phyloP scores from a whole-genome alignment of 2,888 invertebrate species.

The Drosophila peninsularis region DNA sequence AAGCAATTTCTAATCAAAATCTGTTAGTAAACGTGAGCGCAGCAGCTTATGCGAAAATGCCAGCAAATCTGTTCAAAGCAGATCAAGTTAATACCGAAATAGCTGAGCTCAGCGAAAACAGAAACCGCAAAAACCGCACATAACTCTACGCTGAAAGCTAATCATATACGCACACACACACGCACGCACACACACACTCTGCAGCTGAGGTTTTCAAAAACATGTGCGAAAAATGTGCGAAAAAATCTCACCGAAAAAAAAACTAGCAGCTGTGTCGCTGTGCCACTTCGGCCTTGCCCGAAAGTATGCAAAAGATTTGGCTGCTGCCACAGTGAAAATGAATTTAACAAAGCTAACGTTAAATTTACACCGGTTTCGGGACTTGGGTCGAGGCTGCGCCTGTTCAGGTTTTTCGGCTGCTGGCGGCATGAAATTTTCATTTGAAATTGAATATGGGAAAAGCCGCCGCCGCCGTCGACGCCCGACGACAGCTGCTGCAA shows the following conservation, averaged over 20 bases:
- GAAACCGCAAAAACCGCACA: slow-evolving; percentile 59
- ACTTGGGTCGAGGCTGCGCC: not conserved
- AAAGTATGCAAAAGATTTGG: slow-evolving; percentile 63
- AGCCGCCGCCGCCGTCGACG: slow-evolving; percentile 35
- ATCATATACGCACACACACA: slow-evolving; percentile 26
- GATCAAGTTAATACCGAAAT: slow-evolving; percentile 68
- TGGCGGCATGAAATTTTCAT: slow-evolving; percentile 72
- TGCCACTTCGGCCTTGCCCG: slow-evolving; percentile 11
- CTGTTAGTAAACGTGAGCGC: slow-evolving; percentile 35
- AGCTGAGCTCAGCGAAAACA: slow-evolving; percentile 53
- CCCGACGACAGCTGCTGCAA: slow-evolving; percentile 73
- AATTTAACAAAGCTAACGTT: slow-evolving; percentile 55
- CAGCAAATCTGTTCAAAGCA: slow-evolving; percentile 56
- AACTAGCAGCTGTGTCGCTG: slow-evolving; percentile 24
- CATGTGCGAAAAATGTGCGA: slow-evolving; percentile 24
- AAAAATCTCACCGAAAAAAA: slow-evolving; percentile 7
- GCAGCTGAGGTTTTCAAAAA: slow-evolving; percentile 1
- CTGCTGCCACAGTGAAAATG: slow-evolving; percentile 41
- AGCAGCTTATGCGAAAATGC: slow-evolving; percentile 51
- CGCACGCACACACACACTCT: not conserved
- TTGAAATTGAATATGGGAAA: slow-evolving; percentile 75
- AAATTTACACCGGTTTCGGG: slow-evolving; percentile 56
- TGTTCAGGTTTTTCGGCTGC: slow-evolving; percentile 11
- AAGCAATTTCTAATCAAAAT: slow-evolving; percentile 68
- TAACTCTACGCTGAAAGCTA: slow-evolving; percentile 44